Base-by-base conservation (phyloP, 2,113 vertebrate genomes). In the Porphyrio hochstetteri region DNA sequence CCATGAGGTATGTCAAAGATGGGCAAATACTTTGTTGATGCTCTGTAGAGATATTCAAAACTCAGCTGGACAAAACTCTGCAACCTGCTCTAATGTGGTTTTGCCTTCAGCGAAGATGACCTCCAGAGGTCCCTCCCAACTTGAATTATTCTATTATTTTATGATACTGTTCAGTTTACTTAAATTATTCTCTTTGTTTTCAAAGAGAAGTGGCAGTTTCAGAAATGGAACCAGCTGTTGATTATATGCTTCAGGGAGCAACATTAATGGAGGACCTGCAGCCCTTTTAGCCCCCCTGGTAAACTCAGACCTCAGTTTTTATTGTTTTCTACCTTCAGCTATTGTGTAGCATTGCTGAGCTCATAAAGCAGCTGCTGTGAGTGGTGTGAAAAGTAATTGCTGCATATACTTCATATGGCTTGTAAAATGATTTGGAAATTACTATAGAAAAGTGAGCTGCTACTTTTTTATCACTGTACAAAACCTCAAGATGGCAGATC, bases 291-390 rank as follows among this genome's bases (percentile, higher is more conserved):
- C 72, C 83, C 88, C 92, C 92, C 91, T 86, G 94, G 91, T 89
- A 95, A 93, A 92, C 72, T 86, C 69, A 75, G 86, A 38, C 56
- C 83, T 88, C 20, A 42, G 15, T 88, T 97, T 92, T 95, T 91
- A 88, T 92, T 90, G 82, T 88, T 92, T 95, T 78, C 72, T 88
- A 86, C 69, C 72, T 93, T 93, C 70, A 87, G 65, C 77, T 92
- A 56, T 86, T 77, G 69, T 78, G 33, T 42, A 93, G 24, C 25
- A 1, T 82, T 88, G 56, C 76, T 92, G 86, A 88, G 56, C 82
- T 95, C 76, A 93, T 92, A 96, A 95, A 93, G 44, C 44, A 92
- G 92, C 90, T 94, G 82, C 94, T 94, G 82, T 71, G 88, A 96
- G 56, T 92, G n/a, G 89, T 91, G 61, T 60, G 84, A 85, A 92